Evolutionary conservation across 1,140 invertebrate genomes (phyloP).

Genomic region (Oryctes rhinoceros): DNA sequence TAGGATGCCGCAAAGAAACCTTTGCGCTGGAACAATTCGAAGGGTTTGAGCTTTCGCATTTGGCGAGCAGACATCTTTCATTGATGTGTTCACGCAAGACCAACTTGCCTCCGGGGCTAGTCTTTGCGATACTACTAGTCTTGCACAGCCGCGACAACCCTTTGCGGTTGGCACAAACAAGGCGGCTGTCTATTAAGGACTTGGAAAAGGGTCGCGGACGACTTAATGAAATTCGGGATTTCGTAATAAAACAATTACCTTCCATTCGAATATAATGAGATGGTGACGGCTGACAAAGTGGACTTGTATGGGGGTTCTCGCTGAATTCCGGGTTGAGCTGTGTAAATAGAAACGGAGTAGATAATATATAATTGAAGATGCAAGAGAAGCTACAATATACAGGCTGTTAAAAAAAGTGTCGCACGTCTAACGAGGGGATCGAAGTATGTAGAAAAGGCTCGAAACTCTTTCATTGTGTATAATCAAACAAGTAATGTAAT

Average conservation of each 20-base stretch:
- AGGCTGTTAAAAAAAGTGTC: too few species aligned
- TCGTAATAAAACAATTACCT: slow-evolving; percentile 7
- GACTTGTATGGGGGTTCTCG: too few species aligned
- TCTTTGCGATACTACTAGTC: neutral
- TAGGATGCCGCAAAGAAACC: too few species aligned
- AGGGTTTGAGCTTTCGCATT: neutral
- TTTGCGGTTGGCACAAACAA: slow-evolving; percentile 5
- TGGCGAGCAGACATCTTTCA: neutral
- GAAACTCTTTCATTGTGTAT: too few species aligned
- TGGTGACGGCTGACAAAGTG: too few species aligned
- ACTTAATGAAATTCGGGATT: slow-evolving; percentile 20
- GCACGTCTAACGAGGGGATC: too few species aligned
- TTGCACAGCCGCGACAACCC: neutral
- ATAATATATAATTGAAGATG: too few species aligned
- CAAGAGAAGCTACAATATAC: too few species aligned
- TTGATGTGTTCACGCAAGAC: slow-evolving; percentile 14
- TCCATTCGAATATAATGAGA: neutral
- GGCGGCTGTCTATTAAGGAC: slow-evolving; percentile 1
- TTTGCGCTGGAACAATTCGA: neutral
- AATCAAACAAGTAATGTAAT: too few species aligned
- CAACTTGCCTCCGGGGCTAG: slow-evolving; percentile 3
- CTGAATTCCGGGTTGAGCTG: too few species aligned
- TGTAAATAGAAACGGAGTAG: too few species aligned
- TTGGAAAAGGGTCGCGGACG: neutral
- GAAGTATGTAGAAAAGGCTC: too few species aligned